Evolutionary conservation across 2,888 invertebrate genomes (phyloP), one percentile per base, ranked within the genome.

Genomic region (Phalera bucephala): DNA sequence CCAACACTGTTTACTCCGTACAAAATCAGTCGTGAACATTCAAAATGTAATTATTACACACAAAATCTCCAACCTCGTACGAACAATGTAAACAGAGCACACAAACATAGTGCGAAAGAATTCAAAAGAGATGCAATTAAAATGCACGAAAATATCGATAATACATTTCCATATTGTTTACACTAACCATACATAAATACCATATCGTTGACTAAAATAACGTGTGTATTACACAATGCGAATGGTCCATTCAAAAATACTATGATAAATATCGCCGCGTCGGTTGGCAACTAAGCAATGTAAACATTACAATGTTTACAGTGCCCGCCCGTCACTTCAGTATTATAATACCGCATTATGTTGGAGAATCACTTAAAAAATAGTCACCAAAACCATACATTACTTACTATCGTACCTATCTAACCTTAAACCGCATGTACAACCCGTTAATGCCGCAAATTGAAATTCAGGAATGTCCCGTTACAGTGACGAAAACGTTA

Each of bases 401-500:
- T 11, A 6, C 11, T 11, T 6, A 11, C n/a, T 21, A 21, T 2
- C 23, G 21, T 21, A 7, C 6, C 4, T 7, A 21, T 21, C 21
- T 8, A 8, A 21, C 7, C 4, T n/a, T n/a, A n/a, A 21, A 6
- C 21, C 21, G 21, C 8, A 21, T 21, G n/a, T 3, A 21, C 21
- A 3, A n/a, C n/a, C 3, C n/a, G 2, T 9, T 9, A 6, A 11
- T 11, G 17, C 14, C 27, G 27, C 13, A 27, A 15, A 14, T 27
- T 4, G 12, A 14, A 27, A 27, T 27, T 1, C 13, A 2, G 12
- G 27, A 26, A 12, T 14, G 25, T 7, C 5, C 27, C 26, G 22
- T 15, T 23, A 25, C 21, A 22, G 31, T 36, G 35, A 32, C n/a
- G 26, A 43, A 23, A 36, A 29, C 22, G 33, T 39, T 50, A 47